Evolutionary conservation across 2,888 invertebrate species (phyloP), one percentile per base, ranked within the genome.

Genomic region (Pachliopta kotzebuea): DNA sequence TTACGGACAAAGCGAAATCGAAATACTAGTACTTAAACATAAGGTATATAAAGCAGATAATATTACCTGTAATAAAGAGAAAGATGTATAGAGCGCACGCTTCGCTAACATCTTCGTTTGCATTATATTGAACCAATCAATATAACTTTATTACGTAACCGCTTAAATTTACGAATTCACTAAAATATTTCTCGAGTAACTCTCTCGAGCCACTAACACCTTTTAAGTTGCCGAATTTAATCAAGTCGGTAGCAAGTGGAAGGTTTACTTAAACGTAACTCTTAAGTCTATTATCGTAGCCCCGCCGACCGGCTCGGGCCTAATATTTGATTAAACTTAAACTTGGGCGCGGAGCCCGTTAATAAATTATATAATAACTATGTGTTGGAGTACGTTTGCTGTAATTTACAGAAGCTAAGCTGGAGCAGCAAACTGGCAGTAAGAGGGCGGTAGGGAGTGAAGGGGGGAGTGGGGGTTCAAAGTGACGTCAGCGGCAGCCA

Each of bases 231-330:
- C 26, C 58, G 24, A 45, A 58, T 58, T 58, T 58, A 58, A 58
- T 58, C 49, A 58, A 58, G 58, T 58, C 45, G 4, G 23, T 7
- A 20, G 49, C 49, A n/a, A 7, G 58, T 24, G 23, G 26, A 26
- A 49, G 26, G n/a, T 58, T 24, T 58, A 58, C 45, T 58, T 58
- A 58, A 49, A 49, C 58, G 58, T 58, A 58, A 58, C 58, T 49
- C 26, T 45, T 49, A 58, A 58, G 26, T 58, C 58, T 49, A 45
- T 58, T 58, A 58, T 58, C 58, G 49, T 26, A 49, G 24, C 49
- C 18, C 26, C 24, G 18, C 58, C 49, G 49, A n/a, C 49, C 49
- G 14, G 14, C 49, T 49, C n/a, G 20, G 0, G 20, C 49, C 20
- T 20, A 20, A n/a, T 4, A n/a, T n/a, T 49, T 49, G 9, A 49